Conservation (phyloP, 2,888 invertebrate genomes). For the Pollenia labialis region DNA sequence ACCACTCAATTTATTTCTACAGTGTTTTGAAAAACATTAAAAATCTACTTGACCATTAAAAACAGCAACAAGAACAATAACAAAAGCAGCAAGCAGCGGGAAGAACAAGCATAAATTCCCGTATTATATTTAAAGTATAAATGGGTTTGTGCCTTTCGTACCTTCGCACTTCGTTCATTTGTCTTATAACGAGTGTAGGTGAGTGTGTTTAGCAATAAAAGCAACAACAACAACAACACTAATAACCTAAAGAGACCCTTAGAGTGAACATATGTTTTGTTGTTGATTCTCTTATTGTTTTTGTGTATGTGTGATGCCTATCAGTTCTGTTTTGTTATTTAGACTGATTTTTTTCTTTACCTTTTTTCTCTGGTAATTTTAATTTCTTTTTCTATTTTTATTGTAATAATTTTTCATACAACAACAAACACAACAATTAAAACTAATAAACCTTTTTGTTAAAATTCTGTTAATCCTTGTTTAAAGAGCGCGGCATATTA, state of each 20-base stretch:
- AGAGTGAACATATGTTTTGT: constrained; percentile 67
- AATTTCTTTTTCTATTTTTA: not conserved
- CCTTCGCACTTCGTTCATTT: constrained; percentile 21
- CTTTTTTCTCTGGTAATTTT: not conserved
- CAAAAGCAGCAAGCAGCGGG: not conserved
- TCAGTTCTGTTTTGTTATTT: constrained; percentile 13
- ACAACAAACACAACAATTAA: not conserved
- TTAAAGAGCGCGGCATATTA: not conserved
- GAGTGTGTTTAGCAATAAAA: constrained; percentile 33
- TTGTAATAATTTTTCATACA: constrained; percentile 34
- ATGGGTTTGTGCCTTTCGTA: not conserved
- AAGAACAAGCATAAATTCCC: constrained; percentile 19
- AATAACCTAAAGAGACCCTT: constrained; percentile 38
- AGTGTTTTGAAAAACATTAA: not conserved
- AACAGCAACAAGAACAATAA: not conserved
- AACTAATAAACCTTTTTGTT: constrained; percentile 50
- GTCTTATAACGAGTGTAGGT: not conserved
- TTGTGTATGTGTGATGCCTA: constrained; percentile 6
- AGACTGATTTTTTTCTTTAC: constrained; percentile 22
- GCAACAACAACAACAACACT: constrained; percentile 1
- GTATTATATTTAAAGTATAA: not conserved
- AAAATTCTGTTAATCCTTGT: constrained; percentile 54
- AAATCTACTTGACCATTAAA: constrained; percentile 27
- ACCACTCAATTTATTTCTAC: not conserved
- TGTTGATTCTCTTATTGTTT: constrained; percentile 12